Percentiles rank a stretch among this genome's conserved stretches.
phyloP scores from a whole-genome alignment of 2,888 invertebrate species.

The Brenthis ino region DNA sequence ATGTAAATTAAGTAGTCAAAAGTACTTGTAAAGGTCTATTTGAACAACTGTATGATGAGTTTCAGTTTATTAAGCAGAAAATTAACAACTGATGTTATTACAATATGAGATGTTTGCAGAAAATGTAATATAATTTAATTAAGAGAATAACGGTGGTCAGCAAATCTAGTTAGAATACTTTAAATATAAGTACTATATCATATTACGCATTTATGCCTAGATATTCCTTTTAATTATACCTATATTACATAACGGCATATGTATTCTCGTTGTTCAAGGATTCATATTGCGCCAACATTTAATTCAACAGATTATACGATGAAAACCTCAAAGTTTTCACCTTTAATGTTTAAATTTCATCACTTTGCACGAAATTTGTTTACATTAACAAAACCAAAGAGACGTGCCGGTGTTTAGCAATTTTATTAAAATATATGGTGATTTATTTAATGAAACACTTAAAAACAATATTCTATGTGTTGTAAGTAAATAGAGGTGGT shows the following conservation, averaged over 20 bases:
- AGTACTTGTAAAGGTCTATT: no score
- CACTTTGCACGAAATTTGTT: constrained; percentile 9
- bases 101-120: background rate
- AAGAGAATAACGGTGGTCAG: constrained; percentile 4
- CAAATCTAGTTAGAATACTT: constrained; percentile 5
- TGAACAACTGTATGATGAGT: no score
- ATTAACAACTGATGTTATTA: background rate
- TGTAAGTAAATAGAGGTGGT: constrained; percentile 3
- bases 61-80: no score
- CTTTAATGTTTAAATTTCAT: constrained; percentile 16
- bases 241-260: constrained; percentile 13
- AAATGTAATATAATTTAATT: constrained; percentile 1
- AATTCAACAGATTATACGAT: constrained; percentile 14
- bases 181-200: constrained; percentile 4
- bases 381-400: constrained; percentile 14
- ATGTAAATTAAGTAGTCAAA: no score
- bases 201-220: background rate
- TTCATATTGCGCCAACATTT: constrained; percentile 7
- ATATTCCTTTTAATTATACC: constrained; percentile 23
- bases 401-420: constrained; percentile 13
- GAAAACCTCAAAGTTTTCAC: constrained; percentile 21
- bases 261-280: constrained; percentile 16
- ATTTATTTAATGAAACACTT: background rate
- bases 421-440: constrained; percentile 9
- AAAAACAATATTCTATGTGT: background rate